Evolutionary conservation across 30 jellyfish, hydroid and myxozoan genomes (phyloP).

Genomic region (Phacellophora camtschatica): DNA sequence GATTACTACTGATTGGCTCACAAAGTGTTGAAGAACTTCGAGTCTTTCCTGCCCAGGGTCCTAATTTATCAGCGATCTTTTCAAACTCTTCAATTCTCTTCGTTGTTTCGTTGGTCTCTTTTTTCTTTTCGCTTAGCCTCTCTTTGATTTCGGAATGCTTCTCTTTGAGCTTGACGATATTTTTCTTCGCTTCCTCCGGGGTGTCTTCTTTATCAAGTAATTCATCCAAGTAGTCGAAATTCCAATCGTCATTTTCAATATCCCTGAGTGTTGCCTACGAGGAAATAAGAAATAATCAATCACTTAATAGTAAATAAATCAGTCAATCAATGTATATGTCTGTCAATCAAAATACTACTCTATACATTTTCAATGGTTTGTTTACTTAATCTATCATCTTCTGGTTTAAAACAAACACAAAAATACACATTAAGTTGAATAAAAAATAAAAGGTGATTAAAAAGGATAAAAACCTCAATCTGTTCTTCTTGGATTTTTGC

Average conservation of each 20-base stretch:
- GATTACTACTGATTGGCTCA: slow-evolving; percentile 71
- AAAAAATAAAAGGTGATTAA: no score
- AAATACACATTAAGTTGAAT: no score
- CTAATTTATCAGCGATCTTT: slow-evolving; percentile 48
- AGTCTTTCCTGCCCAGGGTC: slow-evolving; percentile 2
- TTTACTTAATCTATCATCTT: no score
- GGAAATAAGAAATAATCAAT: background rate
- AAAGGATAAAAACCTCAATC: no score
- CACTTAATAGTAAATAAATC: no score
- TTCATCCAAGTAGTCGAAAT: slow-evolving; percentile 41
- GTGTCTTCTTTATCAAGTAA: slow-evolving; percentile 6
- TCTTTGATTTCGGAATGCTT: slow-evolving; percentile 52
- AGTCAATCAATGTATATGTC: no score
- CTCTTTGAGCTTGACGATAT: slow-evolving; percentile 44
- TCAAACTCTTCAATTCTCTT: slow-evolving; percentile 54
- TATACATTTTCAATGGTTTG: no score
- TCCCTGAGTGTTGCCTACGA: slow-evolving; percentile 48
- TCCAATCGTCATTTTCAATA: slow-evolving; percentile 56
- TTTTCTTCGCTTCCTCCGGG: slow-evolving; percentile 62
- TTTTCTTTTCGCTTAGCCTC: slow-evolving; percentile 38
- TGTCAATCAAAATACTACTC: no score
- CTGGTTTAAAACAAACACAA: no score
- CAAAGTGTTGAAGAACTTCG: slow-evolving; percentile 20
- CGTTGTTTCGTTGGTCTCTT: slow-evolving; percentile 32
- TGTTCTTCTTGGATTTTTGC: slow-evolving; percentile 54